Percentiles rank a stretch among this genome's conserved stretches.
These are phyloP conservation scores for Trichacis sp. DNA, from an alignment of 2,888 invertebrate genomes.

Conservation along the genomic window DNA sequence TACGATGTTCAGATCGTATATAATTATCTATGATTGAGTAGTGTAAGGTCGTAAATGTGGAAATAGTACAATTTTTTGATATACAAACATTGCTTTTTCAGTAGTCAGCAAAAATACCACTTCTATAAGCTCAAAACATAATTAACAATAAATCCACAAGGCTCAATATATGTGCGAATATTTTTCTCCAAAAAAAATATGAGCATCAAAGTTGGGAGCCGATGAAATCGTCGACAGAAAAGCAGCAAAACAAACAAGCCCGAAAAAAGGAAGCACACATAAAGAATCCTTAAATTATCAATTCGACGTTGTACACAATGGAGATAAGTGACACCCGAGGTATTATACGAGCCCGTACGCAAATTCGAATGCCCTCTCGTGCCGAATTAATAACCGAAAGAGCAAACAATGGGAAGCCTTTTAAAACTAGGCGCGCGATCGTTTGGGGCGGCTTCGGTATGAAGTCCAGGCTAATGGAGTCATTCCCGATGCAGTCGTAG, in stretches of 20 bases:
- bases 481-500: slow-evolving; percentile 61
- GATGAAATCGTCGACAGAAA: slow-evolving; percentile 21
- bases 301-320: slow-evolving; percentile 39
- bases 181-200: no score
- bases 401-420: slow-evolving; percentile 43
- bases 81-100: no score
- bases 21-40: no score
- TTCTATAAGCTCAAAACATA: no score
- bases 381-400: slow-evolving; percentile 45
- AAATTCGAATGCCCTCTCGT: slow-evolving; percentile 33
- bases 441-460: slow-evolving; percentile 52
- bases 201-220: not conserved
- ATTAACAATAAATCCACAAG: no score
- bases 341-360: slow-evolving; percentile 24
- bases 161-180: no score
- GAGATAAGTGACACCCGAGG: slow-evolving; percentile 33
- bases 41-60: no score
- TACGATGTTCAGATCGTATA: no score
- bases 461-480: slow-evolving; percentile 66
- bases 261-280: slow-evolving; percentile 11
- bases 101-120: no score
- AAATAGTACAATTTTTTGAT: no score
- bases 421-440: slow-evolving; percentile 42
- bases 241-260: slow-evolving; percentile 35
- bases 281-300: slow-evolving; percentile 39